Conservation (phyloP, 2,888 invertebrate species). For the Ornithoptera priamus region DNA sequence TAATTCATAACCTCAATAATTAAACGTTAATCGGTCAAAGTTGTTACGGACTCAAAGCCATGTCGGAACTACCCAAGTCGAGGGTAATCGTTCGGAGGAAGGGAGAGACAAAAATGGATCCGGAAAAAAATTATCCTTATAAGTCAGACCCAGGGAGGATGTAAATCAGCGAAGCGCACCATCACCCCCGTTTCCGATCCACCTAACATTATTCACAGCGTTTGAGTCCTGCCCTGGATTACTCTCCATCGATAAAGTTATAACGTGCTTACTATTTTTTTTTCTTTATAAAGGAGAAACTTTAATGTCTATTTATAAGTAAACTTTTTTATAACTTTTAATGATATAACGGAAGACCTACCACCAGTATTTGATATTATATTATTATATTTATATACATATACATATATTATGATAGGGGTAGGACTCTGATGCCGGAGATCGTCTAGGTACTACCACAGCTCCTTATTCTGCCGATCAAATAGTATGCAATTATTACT, state of each 20-base stretch:
- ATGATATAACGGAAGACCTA: too few relatives aligned
- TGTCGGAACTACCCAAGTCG: slow-evolving; percentile 13
- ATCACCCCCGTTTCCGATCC: slow-evolving; percentile 26
- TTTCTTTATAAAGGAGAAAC: too few relatives aligned
- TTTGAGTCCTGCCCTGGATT: slow-evolving; percentile 17
- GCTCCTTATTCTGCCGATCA: too few relatives aligned
- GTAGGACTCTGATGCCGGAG: too few relatives aligned
- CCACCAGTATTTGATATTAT: too few relatives aligned
- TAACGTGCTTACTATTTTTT: too few relatives aligned
- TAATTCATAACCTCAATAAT: background rate
- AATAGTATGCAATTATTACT: too few relatives aligned
- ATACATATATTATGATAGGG: too few relatives aligned
- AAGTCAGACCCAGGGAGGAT: slow-evolving; percentile 24
- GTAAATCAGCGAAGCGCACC: slow-evolving; percentile 26
- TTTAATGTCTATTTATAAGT: too few relatives aligned
- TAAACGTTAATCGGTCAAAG: background rate
- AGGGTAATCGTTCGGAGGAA: slow-evolving; percentile 24
- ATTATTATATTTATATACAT: too few relatives aligned
- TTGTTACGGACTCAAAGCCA: background rate
- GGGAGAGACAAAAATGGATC: slow-evolving; percentile 26
- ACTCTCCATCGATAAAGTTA: background rate
- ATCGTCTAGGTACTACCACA: too few relatives aligned
- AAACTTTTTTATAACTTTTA: too few relatives aligned
- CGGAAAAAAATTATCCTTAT: slow-evolving; percentile 28
- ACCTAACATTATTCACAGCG: slow-evolving; percentile 25